phyloP scores from a whole-genome alignment of 2,888 invertebrate species.

The Amphipoea lucens region DNA sequence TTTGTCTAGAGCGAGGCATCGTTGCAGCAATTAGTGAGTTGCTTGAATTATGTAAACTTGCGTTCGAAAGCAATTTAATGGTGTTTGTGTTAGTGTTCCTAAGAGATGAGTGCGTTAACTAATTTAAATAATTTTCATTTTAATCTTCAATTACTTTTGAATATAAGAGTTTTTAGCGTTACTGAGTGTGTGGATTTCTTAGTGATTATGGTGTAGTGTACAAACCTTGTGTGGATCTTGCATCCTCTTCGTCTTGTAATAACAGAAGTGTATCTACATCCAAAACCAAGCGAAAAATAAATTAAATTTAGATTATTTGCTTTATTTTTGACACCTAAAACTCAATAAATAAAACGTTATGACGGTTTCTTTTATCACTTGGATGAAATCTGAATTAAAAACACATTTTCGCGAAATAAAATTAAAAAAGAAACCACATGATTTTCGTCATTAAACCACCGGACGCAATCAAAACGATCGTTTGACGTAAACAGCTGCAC shows the following conservation, averaged over 20 bases:
- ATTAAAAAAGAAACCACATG: background rate
- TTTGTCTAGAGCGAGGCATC: constrained; percentile 52
- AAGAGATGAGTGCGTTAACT: background rate
- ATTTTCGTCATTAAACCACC: constrained; percentile 30
- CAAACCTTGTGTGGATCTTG: background rate
- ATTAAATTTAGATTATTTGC: background rate
- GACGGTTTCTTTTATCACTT: constrained; percentile 4
- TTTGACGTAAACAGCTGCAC: constrained; percentile 36
- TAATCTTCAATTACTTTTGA: background rate
- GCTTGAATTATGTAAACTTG: constrained; percentile 37
- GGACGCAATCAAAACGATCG: constrained; percentile 42
- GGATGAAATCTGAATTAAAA: constrained; percentile 38
- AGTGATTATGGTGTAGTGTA: background rate
- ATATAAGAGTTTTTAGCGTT: background rate
- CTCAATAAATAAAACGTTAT: constrained; percentile 14
- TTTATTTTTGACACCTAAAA: constrained; percentile 19
- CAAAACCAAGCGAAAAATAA: background rate
- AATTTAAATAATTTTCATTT: background rate
- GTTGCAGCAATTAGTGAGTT: constrained; percentile 50
- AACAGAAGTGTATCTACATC: background rate
- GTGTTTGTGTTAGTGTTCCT: background rate
- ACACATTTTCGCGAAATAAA: background rate
- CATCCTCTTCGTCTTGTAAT: background rate
- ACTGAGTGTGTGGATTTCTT: background rate
- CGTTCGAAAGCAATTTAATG: background rate